phyloP scores from a whole-genome alignment of 2,888 invertebrate species.

The Leptinotarsa tumamoca region DNA sequence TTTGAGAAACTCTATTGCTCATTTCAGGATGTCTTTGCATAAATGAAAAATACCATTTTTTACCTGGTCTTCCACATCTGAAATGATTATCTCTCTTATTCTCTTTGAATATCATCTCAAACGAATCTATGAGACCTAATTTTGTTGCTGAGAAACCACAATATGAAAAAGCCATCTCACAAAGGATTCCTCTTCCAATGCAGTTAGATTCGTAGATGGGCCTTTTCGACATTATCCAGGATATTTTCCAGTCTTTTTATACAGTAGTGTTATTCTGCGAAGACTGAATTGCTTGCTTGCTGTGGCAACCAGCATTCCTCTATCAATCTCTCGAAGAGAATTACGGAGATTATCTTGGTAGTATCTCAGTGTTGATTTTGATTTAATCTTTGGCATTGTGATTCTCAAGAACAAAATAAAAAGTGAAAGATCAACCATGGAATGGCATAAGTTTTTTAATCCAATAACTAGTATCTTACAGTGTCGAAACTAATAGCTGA shows the following conservation, averaged over 20 bases:
- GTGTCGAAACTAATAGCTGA: neutral
- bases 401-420: conserved; percentile 9
- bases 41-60: conserved; percentile 27
- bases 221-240: conserved; percentile 33
- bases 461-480: conserved; percentile 23
- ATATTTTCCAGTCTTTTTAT: conserved; percentile 35
- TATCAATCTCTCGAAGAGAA: conserved; percentile 32
- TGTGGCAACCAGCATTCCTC: conserved; percentile 30
- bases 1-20: conserved; percentile 24
- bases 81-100: conserved; percentile 21
- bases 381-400: conserved; percentile 22
- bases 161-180: conserved; percentile 37
- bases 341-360: conserved; percentile 26
- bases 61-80: conserved; percentile 13
- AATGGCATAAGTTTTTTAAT: conserved; percentile 9
- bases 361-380: conserved; percentile 27
- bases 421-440: conserved; percentile 12
- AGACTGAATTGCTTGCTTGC: conserved; percentile 30
- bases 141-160: conserved; percentile 36
- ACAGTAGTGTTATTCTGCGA: conserved; percentile 31
- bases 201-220: conserved; percentile 32
- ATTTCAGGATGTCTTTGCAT: conserved; percentile 35
- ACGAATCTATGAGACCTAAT: conserved; percentile 31
- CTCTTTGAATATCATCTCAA: conserved; percentile 30
- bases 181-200: conserved; percentile 27